Evolutionary conservation across 2,113 vertebrate species (phyloP), one percentile per base, ranked within the genome.

Genomic region (Castor canadensis): DNA sequence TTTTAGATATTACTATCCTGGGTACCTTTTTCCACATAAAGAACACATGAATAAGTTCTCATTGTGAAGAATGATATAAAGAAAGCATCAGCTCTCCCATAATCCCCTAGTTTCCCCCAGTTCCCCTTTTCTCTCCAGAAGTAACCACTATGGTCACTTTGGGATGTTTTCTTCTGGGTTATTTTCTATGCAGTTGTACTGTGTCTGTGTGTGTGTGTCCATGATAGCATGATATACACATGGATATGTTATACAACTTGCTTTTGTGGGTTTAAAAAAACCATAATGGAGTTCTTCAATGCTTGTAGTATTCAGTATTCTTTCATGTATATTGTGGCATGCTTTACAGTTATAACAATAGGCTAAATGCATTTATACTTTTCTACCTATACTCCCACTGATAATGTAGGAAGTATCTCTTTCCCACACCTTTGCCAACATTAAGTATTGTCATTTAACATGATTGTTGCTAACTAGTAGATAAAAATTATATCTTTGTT

Each of bases 401-500:
- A 73, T 79, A 58, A 47, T 81, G 1, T 82, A 52, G 60, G 13
- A 67, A 69, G 6, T 76, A 67, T 90, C 20, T 85, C 10, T 90
- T 87, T 87, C 19, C 62, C 22, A 79, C 13, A n/a, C n/a, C 24
- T 49, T 93, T 87, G 71, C 20, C 17, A 87, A 13, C 6, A 69
- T 4, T 77, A 82, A 49, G 35, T 91, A 64, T 58, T 66, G 22
- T 72, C 60, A 88, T 16, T 83, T 20, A 77, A 82, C 32, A 67
- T 91, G 88, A 64, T 22, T 77, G 16, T 87, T 76, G 77, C 28
- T 82, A 71, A 67, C 30, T 81, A 71, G 43, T 54, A 87, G 69
- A 40, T 83, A 77, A 94, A 79, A 92, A 84, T 47, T 91, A 10
- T 75, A 28, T 92, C 76, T 83, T 93, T 92, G 32, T 87, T 95